Base-by-base conservation (phyloP, 2,888 invertebrate species). In the Ectemnius continuus region DNA sequence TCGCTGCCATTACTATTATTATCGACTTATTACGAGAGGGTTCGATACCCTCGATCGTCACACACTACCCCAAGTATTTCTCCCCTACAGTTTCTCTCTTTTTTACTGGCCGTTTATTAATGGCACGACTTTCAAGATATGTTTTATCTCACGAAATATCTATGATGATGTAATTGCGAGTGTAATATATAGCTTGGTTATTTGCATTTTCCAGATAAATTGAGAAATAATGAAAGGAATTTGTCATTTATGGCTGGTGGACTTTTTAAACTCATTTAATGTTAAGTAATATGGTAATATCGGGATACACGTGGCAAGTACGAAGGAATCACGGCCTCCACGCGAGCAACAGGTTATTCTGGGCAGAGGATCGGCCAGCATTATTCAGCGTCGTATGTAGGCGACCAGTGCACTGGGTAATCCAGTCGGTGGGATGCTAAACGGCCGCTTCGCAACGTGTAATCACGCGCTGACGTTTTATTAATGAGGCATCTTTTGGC, bases 1-100 rank as follows among this genome's bases (percentile, higher is more conserved):
- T 88, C 89, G 88, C 80, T 52, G 81, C 87, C 87, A 89, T 91
- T 88, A 87, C 87, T 85, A 88, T 88, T 87, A 90, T 90, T 91
- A 91, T 90, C 91, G 88, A 88, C 89, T 90, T 88, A 88, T 90
- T 90, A 90, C 87, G 84, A 81, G 79, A 23, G 81, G 81, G 70
- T 79, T 63, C 72, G 71, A 68, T 81, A 69, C 69, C 78, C 80
- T 77, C 78, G 78, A 85, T 73, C 63, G 64, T 47, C 64, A 62
- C 52, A 14, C 52, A 16, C 16, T 16, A 14, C 2, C 52, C 52
- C 6, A 52, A 52, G 8, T 52, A 6, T 52, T 13, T 5, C 48
- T 16, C 2, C 16, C 16, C 52, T 23, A 23, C 3, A 52, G 52
- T 0, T 13, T 52, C n/a, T n/a, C n/a, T 11, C 4, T 47, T 47